Conservation (phyloP, 2,113 vertebrate genomes). For the Coracopsis vasa region DNA sequence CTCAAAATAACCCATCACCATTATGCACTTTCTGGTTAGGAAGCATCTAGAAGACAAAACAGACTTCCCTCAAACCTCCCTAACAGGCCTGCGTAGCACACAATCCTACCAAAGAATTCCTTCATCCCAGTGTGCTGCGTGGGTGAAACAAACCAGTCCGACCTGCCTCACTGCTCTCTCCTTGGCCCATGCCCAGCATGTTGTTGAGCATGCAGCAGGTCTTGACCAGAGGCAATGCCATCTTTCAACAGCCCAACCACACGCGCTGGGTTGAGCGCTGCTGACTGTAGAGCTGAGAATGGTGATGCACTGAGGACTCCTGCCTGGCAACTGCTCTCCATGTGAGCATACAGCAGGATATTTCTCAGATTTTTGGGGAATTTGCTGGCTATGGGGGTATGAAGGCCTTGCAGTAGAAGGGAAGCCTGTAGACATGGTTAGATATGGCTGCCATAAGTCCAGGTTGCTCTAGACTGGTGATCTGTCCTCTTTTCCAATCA, state of each 20-base stretch:
- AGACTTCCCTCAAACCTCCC: background rate
- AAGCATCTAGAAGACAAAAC: background rate
- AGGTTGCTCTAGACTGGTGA: background rate
- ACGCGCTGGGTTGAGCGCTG: background rate
- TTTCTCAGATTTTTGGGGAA: background rate
- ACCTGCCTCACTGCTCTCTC: slow-evolving; percentile 26
- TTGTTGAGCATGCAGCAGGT: background rate
- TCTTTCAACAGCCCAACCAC: background rate
- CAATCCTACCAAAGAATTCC: background rate
- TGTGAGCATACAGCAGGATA: background rate
- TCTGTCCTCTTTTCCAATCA: background rate
- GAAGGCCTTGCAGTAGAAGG: background rate
- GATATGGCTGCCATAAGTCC: background rate
- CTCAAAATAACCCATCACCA: background rate
- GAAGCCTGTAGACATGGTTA: background rate
- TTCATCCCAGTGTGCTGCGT: background rate
- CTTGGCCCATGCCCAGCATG: background rate
- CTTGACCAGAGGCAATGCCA: background rate
- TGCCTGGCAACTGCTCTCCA: background rate
- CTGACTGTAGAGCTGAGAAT: background rate
- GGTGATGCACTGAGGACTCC: background rate
- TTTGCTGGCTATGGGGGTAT: background rate
- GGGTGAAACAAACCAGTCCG: slow-evolving; percentile 39
- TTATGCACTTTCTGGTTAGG: background rate
- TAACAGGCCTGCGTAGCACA: background rate